Conservation (phyloP, 2,888 invertebrate genomes). For the Cartodere bifasciata region DNA sequence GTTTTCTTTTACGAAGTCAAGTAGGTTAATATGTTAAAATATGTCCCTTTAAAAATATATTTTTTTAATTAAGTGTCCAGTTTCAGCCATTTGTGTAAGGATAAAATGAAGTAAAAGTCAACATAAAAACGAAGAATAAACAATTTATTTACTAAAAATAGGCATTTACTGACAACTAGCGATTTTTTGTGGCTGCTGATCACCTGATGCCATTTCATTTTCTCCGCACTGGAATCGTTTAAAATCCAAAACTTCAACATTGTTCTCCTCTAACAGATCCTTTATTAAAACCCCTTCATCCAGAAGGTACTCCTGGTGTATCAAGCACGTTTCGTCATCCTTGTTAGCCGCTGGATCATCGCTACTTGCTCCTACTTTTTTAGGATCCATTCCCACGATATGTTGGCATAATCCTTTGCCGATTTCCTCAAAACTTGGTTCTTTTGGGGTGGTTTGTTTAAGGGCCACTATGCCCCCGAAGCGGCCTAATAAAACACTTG, state of each 20-base stretch:
- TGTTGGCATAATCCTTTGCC: constrained; percentile 82
- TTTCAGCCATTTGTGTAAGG: no score
- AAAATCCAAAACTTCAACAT: constrained; percentile 63
- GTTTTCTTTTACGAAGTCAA: no score
- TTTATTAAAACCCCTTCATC: constrained; percentile 64
- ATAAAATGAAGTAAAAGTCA: no score
- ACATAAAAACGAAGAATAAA: no score
- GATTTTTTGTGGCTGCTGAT: no score
- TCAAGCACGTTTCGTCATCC: constrained; percentile 68
- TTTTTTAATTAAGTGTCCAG: no score
- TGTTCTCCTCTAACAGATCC: constrained; percentile 53
- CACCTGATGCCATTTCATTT: constrained; percentile 22
- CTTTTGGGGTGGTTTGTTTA: constrained; percentile 32
- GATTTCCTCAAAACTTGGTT: constrained; percentile 31
- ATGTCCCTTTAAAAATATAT: no score
- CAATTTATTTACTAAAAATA: no score
- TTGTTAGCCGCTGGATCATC: constrained; percentile 50
- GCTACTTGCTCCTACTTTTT: constrained; percentile 48
- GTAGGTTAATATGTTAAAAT: no score
- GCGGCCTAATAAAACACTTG: constrained; percentile 55
- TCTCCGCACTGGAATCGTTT: constrained; percentile 83
- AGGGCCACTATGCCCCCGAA: constrained; percentile 77
- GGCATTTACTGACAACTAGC: constrained; percentile 44
- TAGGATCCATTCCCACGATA: constrained; percentile 79
- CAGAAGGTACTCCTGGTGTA: constrained; percentile 77